A percentile compares a stretch with the other conserved stretches of the same genome.
phyloP scores from a whole-genome alignment of 2,797 vertebrate genomes.

The Sebastes trivittatus region DNA sequence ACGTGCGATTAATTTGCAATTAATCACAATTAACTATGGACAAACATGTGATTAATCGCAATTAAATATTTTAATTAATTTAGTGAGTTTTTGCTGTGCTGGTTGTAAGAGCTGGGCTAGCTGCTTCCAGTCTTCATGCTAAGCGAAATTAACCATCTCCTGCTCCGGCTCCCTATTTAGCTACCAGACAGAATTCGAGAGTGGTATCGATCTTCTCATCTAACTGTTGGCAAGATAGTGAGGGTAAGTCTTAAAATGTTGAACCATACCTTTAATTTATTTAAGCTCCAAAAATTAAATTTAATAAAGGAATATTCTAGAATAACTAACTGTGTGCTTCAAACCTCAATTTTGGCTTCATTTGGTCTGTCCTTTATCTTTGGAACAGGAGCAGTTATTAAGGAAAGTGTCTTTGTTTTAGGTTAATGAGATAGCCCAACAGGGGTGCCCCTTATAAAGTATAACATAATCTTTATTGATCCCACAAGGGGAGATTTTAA shows the following conservation, averaged over 20 bases:
- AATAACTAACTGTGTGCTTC: background rate
- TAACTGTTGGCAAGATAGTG: background rate
- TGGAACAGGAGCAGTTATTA: background rate
- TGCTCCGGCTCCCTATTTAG: too few species aligned
- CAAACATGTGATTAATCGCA: too few species aligned
- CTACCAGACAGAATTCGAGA: background rate
- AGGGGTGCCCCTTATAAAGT: background rate
- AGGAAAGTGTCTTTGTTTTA: conserved; percentile 24
- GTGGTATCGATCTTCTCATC: background rate
- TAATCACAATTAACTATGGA: too few species aligned
- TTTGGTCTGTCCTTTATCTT: background rate
- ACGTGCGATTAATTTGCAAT: too few species aligned
- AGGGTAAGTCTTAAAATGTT: background rate
- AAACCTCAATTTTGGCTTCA: background rate
- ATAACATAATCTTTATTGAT: conserved; percentile 32
- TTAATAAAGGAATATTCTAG: background rate
- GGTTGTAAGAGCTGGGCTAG: background rate
- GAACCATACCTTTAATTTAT: background rate
- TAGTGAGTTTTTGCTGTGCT: background rate
- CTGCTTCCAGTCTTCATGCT: background rate
- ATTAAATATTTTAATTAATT: too few species aligned
- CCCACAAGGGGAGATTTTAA: background rate
- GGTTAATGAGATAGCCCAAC: background rate
- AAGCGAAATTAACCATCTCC: background rate
- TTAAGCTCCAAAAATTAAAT: background rate